These are phyloP conservation scores for Temnothorax rugatulus DNA, from an alignment of 2,888 invertebrate genomes.

Conservation along the genomic window DNA sequence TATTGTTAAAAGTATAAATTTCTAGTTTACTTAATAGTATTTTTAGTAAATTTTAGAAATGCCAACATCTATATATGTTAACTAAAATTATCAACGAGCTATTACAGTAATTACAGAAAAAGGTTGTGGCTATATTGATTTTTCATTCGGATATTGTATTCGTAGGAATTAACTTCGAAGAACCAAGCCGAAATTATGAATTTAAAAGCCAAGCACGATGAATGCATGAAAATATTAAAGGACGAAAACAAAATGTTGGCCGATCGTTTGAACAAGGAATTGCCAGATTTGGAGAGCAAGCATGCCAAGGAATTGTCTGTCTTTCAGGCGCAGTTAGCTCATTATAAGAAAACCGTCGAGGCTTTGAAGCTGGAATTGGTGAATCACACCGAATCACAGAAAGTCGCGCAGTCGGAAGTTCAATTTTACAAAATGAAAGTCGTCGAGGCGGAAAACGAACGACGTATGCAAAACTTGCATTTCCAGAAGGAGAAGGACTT, in stretches of 20 bases:
- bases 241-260: conserved; percentile 76
- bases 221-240: conserved; percentile 75
- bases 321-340: conserved; percentile 80
- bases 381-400: conserved; percentile 77
- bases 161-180: conserved; percentile 75
- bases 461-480: conserved; percentile 71
- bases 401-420: conserved; percentile 75
- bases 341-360: conserved; percentile 82
- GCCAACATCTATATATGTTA: not conserved
- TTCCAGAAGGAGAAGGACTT: conserved; percentile 78
- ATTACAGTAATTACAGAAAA: not conserved
- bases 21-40: conserved; percentile 1
- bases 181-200: conserved; percentile 77
- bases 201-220: conserved; percentile 78
- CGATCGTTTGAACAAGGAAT: conserved; percentile 78
- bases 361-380: conserved; percentile 81
- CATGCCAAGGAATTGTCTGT: conserved; percentile 83
- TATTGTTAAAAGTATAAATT: not conserved
- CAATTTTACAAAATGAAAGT: conserved; percentile 73
- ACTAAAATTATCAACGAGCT: not conserved
- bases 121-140: not conserved
- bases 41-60: not conserved
- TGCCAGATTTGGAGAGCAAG: conserved; percentile 79
- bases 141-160: conserved; percentile 22
- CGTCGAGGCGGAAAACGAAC: conserved; percentile 73